Evolutionary conservation across 2,888 invertebrate species (phyloP).

Genomic region (Temnothorax ravouxi): DNA sequence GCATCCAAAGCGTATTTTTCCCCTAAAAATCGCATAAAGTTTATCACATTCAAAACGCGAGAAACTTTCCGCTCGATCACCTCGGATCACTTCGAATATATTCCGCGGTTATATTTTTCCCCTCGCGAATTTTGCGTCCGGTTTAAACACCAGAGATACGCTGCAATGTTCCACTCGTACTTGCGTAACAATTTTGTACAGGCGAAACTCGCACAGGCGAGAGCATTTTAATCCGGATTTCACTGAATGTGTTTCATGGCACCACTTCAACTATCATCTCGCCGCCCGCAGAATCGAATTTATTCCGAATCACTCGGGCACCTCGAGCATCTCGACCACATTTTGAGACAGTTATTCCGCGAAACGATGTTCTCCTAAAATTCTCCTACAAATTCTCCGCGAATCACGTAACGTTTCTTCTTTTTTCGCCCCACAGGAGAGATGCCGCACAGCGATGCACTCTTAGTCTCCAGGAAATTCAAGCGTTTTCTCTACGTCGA

Average conservation of each 20-base stretch:
- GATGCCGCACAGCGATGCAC: not conserved
- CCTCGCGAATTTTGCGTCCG: not conserved
- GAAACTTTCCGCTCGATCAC: conserved; percentile 21
- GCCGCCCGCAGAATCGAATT: conserved; percentile 38
- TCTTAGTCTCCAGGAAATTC: too few species aligned
- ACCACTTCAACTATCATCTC: conserved; percentile 40
- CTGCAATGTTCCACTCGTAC: conserved; percentile 13
- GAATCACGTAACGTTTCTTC: not conserved
- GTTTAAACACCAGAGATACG: not conserved
- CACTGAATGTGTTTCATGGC: conserved; percentile 30
- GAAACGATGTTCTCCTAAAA: not conserved
- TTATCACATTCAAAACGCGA: conserved; percentile 41
- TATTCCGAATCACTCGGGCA: conserved; percentile 19
- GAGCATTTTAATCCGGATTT: conserved; percentile 42
- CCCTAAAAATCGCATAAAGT: conserved; percentile 33
- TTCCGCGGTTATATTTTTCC: not conserved
- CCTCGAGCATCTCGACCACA: not conserved
- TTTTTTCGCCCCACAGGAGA: not conserved
- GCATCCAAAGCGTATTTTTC: conserved; percentile 10
- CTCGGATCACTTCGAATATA: not conserved
- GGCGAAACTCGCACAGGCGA: not conserved
- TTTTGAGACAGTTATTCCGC: not conserved
- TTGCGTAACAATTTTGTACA: not conserved
- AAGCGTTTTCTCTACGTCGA: not conserved
- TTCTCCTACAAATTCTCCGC: not conserved